These are phyloP conservation scores for Heliconius nattereri DNA, from an alignment of 1,140 invertebrate species.

Conservation along the genomic window DNA sequence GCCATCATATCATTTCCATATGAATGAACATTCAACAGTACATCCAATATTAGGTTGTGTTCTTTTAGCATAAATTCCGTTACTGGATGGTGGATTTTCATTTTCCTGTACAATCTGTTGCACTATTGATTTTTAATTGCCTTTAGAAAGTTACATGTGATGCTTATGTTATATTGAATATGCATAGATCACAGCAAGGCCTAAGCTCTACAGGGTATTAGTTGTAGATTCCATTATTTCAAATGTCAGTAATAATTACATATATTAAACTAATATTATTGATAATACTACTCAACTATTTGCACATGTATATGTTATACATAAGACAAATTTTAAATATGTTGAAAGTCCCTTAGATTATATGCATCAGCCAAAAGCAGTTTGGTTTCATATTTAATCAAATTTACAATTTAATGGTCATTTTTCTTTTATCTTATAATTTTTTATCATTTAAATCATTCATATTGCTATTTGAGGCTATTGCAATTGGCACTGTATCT, in stretches of 20 bases:
- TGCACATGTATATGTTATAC: too few species aligned
- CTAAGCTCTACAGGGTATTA: neutral
- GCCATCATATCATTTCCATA: constrained; percentile 38
- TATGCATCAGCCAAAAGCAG: too few species aligned
- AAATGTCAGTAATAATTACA: too few species aligned
- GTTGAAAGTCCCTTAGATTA: too few species aligned
- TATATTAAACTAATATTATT: too few species aligned
- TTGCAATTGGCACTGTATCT: constrained; percentile 16
- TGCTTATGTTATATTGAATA: constrained; percentile 7
- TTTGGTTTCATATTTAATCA: neutral
- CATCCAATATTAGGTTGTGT: constrained; percentile 34
- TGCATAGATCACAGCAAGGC: neutral
- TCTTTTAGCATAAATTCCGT: constrained; percentile 25
- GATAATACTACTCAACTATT: too few species aligned
- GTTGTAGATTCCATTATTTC: too few species aligned
- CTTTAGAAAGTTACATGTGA: constrained; percentile 20
- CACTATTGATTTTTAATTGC: constrained; percentile 39
- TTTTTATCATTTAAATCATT: constrained; percentile 21
- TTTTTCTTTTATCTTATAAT: constrained; percentile 9
- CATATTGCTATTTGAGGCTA: constrained; percentile 25
- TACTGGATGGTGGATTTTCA: constrained; percentile 33
- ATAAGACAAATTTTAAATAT: too few species aligned
- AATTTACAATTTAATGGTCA: neutral
- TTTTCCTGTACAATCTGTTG: constrained; percentile 33
- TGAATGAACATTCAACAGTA: constrained; percentile 34